Evolutionary conservation across 2,797 vertebrate species (phyloP), one percentile per base, ranked within the genome.

Genomic region (Chelon auratus): DNA sequence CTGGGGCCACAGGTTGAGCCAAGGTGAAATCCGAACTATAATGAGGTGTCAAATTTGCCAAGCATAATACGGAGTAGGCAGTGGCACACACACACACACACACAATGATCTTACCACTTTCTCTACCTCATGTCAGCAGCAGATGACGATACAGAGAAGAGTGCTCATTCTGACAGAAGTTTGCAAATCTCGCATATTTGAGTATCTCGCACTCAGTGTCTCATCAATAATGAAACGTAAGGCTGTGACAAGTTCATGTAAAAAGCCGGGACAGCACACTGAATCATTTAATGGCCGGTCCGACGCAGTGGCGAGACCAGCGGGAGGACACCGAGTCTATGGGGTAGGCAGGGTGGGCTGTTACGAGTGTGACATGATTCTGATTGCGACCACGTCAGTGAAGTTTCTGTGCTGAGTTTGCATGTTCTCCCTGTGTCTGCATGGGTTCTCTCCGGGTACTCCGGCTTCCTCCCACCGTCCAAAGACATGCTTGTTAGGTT

Each of bases 191-290:
- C 68, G 78, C 85, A 87, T 89, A 76, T 89, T 58, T 81, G 59
- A 87, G 82, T 64, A 50, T 86, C 66, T 53, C 69, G 64, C 80
- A 79, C 85, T 88, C 81, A 77, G 77, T 37, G 59, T 76, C 72
- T 89, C 87, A 91, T 91, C 79, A 89, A 90, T 93, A 87, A 91
- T 91, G 48, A 72, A 91, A 62, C 12, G 59, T 26, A 51, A 67
- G 77, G 65, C 79, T 72, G 84, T 76, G 82, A 72, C 78, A 75
- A 83, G 85, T 89, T 84, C 73, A 78, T 73, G 75, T 72, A 75
- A 75, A 72, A 81, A 79, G 69, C 78, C 51, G 55, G 82, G 82
- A 82, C 81, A 83, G 71, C 74, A 77, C 73, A 2, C 66, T 91
- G 77, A 91, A 93, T 91, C 77, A 89, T 91, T 89, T 71, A 89